Base-by-base conservation (phyloP, 2,113 vertebrate species). In the Picathartes gymnocephalus region DNA sequence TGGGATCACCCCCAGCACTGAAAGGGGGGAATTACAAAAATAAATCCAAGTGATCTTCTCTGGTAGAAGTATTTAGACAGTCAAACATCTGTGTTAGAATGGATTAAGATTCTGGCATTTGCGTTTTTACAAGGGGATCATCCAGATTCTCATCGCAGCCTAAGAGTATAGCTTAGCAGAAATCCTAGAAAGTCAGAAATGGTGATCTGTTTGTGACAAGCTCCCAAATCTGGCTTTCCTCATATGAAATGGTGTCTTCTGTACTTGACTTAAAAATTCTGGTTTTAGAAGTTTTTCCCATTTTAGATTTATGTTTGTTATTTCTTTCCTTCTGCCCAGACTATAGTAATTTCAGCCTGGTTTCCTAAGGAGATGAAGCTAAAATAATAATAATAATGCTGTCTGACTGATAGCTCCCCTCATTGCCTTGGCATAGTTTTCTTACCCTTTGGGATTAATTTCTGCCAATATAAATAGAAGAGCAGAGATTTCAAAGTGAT, bases 151-250 rank as follows among this genome's bases (percentile, higher is more conserved):
- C 62, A 14, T 33, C 86, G 83, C 72, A 89, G 62, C 61, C 69
- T 87, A 37, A 62, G 73, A 45, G 22, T 61, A 17, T 82, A 42
- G 84, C 33, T 92, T 92, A 74, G 61, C 78, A 94, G 78, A 81
- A 95, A 90, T 92, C 81, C 78, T 92, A 87, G 84, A 84, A 96
- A 93, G 78, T 82, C 62, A 70, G 61, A 35, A 86, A 81, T 79
- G 20, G 22, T 74, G 77, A 88, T 86, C 70, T 72, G 27, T 72
- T 56, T 69, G 62, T 82, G 87, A 85, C 89, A 89, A 90, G 27
- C 84, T 87, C 35, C 33, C 19, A 79, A 61, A 85, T 91, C 70
- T 79, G n/a, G 1, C 70, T 90, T 76, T 80, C 27, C 42, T 90
- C 42, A 31, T 0, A 1, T 91, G 74, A 82, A 89, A 54, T 31